Conservation (phyloP, 2,113 vertebrate species). For the Tenrec ecaudatus region DNA sequence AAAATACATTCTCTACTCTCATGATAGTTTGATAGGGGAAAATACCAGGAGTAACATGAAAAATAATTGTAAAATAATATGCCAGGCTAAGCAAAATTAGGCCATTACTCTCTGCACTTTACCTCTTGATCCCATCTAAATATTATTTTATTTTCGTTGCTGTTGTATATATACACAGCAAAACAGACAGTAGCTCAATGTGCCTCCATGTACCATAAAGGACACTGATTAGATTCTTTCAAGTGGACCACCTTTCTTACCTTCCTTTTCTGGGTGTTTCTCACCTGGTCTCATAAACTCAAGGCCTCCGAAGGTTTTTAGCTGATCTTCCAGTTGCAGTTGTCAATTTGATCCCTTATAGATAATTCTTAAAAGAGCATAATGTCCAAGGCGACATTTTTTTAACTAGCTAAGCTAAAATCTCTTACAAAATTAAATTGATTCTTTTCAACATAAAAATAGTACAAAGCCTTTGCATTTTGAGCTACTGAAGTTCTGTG, state of each 20-base stretch:
- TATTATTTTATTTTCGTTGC: neutral
- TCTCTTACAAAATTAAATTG: constrained; percentile 76
- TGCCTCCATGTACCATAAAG: neutral
- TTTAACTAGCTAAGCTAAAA: neutral
- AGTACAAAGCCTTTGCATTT: constrained; percentile 67
- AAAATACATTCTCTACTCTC: constrained; percentile 58
- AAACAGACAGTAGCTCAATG: neutral
- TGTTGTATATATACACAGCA: neutral
- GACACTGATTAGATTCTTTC: neutral
- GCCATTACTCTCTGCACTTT: constrained; percentile 62
- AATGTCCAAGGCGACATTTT: neutral
- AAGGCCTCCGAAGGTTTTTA: neutral
- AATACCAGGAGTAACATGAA: constrained; percentile 67
- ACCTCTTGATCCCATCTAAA: constrained; percentile 53
- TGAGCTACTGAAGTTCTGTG: constrained; percentile 59
- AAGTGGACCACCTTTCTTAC: neutral
- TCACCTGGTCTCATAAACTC: neutral
- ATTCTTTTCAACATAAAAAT: constrained; percentile 76
- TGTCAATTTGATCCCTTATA: neutral
- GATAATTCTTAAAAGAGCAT: neutral
- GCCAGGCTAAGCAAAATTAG: constrained; percentile 51
- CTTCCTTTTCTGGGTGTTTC: neutral
- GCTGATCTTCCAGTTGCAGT: neutral
- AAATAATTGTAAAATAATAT: constrained; percentile 77
- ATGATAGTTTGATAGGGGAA: constrained; percentile 38